A percentile compares a stretch with the other conserved stretches of the same genome.
phyloP scores from a whole-genome alignment of 2,797 vertebrate species.

The Melopsittacus undulatus region DNA sequence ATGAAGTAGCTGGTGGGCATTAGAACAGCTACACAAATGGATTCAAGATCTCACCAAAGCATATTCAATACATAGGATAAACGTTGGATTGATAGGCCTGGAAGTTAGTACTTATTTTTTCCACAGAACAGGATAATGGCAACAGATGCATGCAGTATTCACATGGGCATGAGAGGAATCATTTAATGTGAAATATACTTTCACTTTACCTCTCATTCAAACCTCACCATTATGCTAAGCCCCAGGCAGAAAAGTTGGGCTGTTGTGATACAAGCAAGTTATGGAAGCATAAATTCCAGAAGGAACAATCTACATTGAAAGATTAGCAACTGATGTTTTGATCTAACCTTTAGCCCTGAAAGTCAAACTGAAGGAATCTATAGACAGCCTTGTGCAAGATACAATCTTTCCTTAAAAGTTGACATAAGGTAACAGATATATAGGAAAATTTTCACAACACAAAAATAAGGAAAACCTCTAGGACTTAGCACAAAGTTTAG shows the following conservation, averaged over 20 bases:
- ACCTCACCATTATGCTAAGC: not conserved
- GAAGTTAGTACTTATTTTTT: not conserved
- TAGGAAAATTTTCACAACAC: not conserved
- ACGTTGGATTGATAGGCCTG: not conserved
- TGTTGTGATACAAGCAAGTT: not conserved
- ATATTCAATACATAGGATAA: not conserved
- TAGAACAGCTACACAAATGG: not conserved
- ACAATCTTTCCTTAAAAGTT: not conserved
- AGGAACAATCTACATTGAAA: no score
- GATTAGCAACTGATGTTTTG: not conserved
- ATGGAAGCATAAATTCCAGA: not conserved
- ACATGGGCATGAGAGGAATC: not conserved
- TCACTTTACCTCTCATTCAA: not conserved
- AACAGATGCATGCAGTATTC: not conserved
- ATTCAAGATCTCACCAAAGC: not conserved
- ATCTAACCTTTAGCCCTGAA: not conserved
- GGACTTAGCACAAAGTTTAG: accelerated
- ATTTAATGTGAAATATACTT: not conserved
- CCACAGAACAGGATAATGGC: not conserved
- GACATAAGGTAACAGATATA: not conserved
- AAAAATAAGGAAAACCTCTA: not conserved
- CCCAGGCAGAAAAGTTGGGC: accelerated
- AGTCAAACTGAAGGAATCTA: not conserved
- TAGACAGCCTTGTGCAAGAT: not conserved
- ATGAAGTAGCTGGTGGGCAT: not conserved